phyloP scores from a whole-genome alignment of 1,140 invertebrate genomes.

The Idris sp. region DNA sequence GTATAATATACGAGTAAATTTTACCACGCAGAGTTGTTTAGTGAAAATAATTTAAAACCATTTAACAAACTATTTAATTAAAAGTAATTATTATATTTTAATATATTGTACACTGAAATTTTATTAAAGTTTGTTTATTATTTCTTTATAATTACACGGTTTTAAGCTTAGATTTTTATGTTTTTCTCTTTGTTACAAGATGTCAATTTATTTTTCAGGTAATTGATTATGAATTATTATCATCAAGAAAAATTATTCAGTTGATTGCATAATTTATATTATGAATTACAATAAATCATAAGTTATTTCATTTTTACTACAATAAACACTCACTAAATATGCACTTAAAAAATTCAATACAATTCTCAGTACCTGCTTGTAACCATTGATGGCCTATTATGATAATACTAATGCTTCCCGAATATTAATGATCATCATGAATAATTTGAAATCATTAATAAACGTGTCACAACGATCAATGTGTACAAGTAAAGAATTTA shows the following conservation, averaged over 20 bases:
- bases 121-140: too few relatives aligned
- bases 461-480: slow-evolving; percentile 11
- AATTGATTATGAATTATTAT: slow-evolving; percentile 12
- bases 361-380: background rate
- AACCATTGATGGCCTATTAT: slow-evolving; percentile 18
- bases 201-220: background rate
- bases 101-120: too few relatives aligned
- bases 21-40: too few relatives aligned
- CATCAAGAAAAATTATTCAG: too few relatives aligned
- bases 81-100: too few relatives aligned
- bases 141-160: too few relatives aligned
- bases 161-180: too few relatives aligned
- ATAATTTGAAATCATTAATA: slow-evolving; percentile 38
- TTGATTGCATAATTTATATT: slow-evolving; percentile 10
- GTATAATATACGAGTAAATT: too few relatives aligned
- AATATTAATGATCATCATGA: slow-evolving; percentile 39
- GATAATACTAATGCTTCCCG: slow-evolving; percentile 18
- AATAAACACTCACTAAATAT: slow-evolving; percentile 8
- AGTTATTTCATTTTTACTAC: background rate
- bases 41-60: too few relatives aligned
- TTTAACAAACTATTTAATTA: too few relatives aligned
- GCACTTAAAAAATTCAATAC: slow-evolving; percentile 7
- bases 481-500: too few relatives aligned
- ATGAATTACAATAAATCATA: background rate
- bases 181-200: too few relatives aligned